Percentiles rank a stretch among this genome's conserved stretches.
Evolutionary conservation across 2,797 vertebrate genomes (phyloP).

Genomic region (Chaetodon trifasciatus): DNA sequence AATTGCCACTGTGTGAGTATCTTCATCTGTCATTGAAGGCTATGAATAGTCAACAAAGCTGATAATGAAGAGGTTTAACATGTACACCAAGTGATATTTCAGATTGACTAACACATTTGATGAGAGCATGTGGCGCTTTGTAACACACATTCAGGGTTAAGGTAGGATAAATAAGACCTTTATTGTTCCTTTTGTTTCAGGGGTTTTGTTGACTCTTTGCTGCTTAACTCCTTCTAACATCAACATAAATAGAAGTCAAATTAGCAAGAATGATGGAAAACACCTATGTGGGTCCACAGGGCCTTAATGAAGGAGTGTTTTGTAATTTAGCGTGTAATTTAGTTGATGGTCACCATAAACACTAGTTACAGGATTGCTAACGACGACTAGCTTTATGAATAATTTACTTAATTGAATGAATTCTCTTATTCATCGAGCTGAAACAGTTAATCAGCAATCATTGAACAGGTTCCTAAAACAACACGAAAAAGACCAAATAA

Average conservation of each 20-base stretch:
- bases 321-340: neutral
- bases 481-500: neutral
- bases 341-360: neutral
- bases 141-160: neutral
- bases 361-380: neutral
- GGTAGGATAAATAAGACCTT: neutral
- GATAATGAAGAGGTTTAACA: slow-evolving; percentile 10
- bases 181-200: neutral
- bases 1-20: slow-evolving; percentile 15
- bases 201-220: too few species aligned
- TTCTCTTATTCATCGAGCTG: neutral
- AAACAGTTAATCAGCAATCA: neutral
- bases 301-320: neutral
- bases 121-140: neutral
- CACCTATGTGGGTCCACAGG: neutral
- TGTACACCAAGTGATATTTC: neutral
- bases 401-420: neutral
- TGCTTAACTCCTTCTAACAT: neutral
- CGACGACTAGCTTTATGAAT: neutral
- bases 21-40: slow-evolving; percentile 7
- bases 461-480: neutral
- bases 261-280: neutral
- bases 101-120: neutral
- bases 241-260: neutral
- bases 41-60: slow-evolving; percentile 4